phyloP scores from a whole-genome alignment of 2,797 vertebrate genomes.

The Silurus lanzhouensis region DNA sequence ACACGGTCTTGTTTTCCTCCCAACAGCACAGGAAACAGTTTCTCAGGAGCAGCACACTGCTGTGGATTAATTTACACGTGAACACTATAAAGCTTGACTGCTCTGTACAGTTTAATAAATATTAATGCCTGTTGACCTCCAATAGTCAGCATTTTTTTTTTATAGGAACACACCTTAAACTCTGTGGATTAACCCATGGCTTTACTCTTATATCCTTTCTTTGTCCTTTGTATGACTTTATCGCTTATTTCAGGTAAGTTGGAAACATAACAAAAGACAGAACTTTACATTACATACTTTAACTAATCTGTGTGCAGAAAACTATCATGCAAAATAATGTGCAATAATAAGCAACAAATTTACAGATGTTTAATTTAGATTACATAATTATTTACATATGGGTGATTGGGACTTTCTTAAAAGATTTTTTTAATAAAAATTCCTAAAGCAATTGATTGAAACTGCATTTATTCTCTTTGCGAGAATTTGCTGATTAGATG shows the following conservation, averaged over 20 bases:
- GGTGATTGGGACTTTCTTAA: no score
- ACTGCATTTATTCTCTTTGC: neutral
- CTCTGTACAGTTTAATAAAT: neutral
- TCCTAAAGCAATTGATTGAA: no score
- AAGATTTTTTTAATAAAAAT: no score
- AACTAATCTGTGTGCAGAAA: neutral
- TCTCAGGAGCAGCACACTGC: neutral
- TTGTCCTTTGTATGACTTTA: slow-evolving; percentile 35
- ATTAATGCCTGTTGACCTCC: slow-evolving; percentile 5
- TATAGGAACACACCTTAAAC: neutral
- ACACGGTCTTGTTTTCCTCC: neutral
- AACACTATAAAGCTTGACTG: slow-evolving; percentile 4
- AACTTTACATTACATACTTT: neutral
- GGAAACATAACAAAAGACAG: neutral
- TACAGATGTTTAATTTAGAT: no score
- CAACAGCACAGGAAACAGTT: slow-evolving; percentile 34
- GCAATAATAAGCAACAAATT: no score
- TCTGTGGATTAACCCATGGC: slow-evolving; percentile 51
- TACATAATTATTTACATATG: neutral
- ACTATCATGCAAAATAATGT: no score
- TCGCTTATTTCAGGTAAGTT: slow-evolving; percentile 56
- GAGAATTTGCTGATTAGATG: neutral
- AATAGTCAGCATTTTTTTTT: neutral
- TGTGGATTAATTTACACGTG: slow-evolving; percentile 10
- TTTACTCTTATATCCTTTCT: slow-evolving; percentile 25